phyloP scores from a whole-genome alignment of 2,113 vertebrate genomes.

The Gallinago paraguaiae region DNA sequence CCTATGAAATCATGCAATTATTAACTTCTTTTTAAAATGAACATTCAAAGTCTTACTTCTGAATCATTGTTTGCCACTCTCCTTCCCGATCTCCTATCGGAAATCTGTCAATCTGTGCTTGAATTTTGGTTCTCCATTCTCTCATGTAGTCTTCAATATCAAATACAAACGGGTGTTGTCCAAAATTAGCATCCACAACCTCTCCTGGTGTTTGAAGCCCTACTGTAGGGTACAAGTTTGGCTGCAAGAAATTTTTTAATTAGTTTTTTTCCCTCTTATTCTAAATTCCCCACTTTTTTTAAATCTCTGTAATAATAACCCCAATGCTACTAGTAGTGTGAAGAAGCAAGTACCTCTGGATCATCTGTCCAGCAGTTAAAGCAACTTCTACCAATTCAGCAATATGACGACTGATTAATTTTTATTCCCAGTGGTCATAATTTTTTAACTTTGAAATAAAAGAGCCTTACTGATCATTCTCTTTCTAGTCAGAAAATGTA shows the following conservation, averaged over 20 bases:
- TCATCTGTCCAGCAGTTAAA: background rate
- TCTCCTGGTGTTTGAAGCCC: constrained; percentile 97
- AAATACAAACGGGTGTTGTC: constrained; percentile 96
- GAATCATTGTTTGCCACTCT: constrained; percentile 98
- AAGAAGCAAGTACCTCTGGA: background rate
- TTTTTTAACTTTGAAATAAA: background rate
- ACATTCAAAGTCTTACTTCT: constrained; percentile 84
- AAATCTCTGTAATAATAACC: background rate
- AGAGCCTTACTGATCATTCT: background rate
- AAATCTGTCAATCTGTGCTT: constrained; percentile 94
- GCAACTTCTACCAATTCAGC: background rate
- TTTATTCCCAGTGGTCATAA: background rate
- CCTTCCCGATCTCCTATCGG: constrained; percentile 93
- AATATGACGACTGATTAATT: background rate
- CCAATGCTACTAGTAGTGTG: background rate
- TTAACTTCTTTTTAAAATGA: background rate
- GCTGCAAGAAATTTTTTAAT: constrained; percentile 78
- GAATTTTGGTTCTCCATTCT: constrained; percentile 98
- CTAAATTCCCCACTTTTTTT: background rate
- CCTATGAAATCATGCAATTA: background rate
- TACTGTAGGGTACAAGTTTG: constrained; percentile 97
- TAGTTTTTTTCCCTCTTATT: constrained; percentile 21
- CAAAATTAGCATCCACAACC: constrained; percentile 97
- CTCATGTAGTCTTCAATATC: constrained; percentile 99
- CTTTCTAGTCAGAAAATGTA: background rate